Conservation (phyloP, 2,113 vertebrate genomes). For the Ariopsis seemanni region DNA sequence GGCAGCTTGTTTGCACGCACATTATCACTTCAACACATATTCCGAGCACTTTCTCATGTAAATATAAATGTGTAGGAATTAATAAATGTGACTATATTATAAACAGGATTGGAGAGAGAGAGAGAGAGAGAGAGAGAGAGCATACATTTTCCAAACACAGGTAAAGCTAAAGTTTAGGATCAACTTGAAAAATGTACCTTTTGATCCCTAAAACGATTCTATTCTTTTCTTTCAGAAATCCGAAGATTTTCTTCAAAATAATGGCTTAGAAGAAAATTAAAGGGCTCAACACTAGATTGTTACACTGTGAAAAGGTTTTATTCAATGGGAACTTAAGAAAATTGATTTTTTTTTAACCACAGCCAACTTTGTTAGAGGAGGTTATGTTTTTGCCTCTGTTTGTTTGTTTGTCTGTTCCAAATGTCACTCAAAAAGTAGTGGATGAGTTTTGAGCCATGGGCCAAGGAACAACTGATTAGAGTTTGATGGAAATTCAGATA, state of each 20-base stretch:
- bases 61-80: background rate
- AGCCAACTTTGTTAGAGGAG: no score
- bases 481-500: no score
- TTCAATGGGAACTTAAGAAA: background rate
- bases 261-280: background rate
- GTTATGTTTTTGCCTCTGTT: no score
- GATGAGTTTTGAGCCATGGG: no score
- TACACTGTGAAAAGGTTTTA: background rate
- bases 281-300: background rate
- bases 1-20: background rate
- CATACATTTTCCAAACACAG: background rate
- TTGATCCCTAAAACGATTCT: background rate
- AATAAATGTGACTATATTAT: background rate
- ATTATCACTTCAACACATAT: background rate
- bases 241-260: background rate
- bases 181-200: background rate
- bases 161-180: background rate
- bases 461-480: no score
- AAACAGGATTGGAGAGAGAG: background rate
- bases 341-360: background rate
- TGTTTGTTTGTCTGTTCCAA: no score
- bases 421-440: no score
- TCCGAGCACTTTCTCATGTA: background rate
- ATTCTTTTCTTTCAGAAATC: background rate
- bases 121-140: background rate